Conservation (phyloP, 2,113 vertebrate genomes). For the Passer domesticus region DNA sequence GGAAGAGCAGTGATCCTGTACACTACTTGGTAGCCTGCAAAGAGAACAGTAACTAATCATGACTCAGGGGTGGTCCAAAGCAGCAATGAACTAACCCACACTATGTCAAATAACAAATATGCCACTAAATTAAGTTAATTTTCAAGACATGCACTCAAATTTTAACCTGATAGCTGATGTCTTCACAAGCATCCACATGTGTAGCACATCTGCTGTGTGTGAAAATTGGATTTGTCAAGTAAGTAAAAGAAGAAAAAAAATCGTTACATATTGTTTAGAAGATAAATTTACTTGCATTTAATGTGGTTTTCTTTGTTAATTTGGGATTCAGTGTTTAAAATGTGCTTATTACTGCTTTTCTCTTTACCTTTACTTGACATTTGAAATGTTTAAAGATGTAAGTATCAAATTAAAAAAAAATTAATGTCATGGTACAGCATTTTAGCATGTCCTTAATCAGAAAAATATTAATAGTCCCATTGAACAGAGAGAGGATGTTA, state of each 20-base stretch:
- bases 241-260: not conserved
- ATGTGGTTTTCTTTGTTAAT: not conserved
- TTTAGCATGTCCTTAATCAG: not conserved
- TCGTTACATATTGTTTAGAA: not conserved
- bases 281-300: not conserved
- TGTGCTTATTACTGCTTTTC: not conserved
- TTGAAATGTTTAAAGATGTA: not conserved
- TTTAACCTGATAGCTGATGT: not conserved
- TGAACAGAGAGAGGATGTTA: not conserved
- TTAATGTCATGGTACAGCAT: not conserved
- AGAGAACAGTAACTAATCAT: not conserved
- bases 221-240: not conserved
- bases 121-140: not conserved
- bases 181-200: not conserved
- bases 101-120: not conserved
- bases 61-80: not conserved
- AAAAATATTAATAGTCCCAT: not conserved
- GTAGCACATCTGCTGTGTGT: not conserved
- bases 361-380: not conserved
- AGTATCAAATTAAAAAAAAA: not conserved
- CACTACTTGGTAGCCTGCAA: not conserved
- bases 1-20: not conserved
- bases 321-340: not conserved
- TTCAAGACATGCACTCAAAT: not conserved
- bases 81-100: not conserved